Evolutionary conservation across 2,797 vertebrate genomes (phyloP).

Genomic region (Brachyrhaphis roseni): DNA sequence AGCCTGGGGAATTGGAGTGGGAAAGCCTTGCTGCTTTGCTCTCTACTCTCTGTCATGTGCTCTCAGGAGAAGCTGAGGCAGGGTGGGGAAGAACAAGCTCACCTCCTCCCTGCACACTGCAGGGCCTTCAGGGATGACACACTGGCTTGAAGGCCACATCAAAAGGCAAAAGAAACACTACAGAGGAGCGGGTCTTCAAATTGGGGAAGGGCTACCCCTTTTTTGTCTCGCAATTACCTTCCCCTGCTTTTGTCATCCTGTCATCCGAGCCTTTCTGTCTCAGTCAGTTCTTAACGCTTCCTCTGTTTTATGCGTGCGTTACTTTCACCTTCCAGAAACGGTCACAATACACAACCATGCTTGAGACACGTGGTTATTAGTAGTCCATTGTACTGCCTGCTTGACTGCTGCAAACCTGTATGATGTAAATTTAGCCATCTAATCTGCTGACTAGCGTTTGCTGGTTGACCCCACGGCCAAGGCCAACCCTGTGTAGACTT

Average conservation of each 20-base stretch:
- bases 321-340: conserved; percentile 31
- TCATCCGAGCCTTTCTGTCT: conserved; percentile 6
- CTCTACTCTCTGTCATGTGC: conserved; percentile 65
- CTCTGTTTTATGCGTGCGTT: conserved; percentile 19
- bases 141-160: conserved; percentile 58
- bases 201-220: conserved; percentile 38
- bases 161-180: conserved; percentile 47
- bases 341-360: conserved; percentile 5
- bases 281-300: conserved; percentile 13
- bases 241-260: conserved; percentile 31
- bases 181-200: conserved; percentile 50
- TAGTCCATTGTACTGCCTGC: background rate
- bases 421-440: background rate
- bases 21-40: conserved; percentile 57
- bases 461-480: background rate
- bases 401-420: background rate
- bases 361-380: background rate
- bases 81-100: conserved; percentile 20
- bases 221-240: conserved; percentile 38
- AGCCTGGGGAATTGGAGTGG: conserved; percentile 59
- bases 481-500: background rate
- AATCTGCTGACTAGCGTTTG: background rate
- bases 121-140: conserved; percentile 49
- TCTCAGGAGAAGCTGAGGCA: conserved; percentile 56
- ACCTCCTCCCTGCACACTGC: conserved; percentile 37